These are phyloP conservation scores for Clarias pachynema DNA, from an alignment of 2,797 vertebrate genomes.

Conservation along the genomic window DNA sequence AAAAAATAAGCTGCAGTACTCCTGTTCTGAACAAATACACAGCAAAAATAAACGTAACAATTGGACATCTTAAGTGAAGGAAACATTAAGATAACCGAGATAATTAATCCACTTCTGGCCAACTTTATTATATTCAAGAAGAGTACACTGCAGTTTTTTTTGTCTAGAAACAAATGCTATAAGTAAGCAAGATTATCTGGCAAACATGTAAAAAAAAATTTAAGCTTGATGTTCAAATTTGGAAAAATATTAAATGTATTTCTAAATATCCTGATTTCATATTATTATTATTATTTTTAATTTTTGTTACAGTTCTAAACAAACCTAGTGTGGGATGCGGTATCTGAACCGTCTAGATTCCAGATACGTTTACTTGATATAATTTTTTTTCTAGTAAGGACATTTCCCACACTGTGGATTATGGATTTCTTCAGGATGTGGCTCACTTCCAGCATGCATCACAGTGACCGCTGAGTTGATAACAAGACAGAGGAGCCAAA, in stretches of 20 bases:
- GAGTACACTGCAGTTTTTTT: background rate
- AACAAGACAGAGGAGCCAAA: background rate
- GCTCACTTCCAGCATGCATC: background rate
- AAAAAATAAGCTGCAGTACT: background rate
- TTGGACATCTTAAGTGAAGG: background rate
- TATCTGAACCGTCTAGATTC: background rate
- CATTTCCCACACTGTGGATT: background rate
- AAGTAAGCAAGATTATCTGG: background rate
- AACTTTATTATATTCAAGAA: background rate
- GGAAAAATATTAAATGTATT: no score
- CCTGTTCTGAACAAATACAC: background rate
- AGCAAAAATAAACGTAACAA: background rate
- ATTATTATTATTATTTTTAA: no score
- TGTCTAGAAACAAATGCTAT: background rate
- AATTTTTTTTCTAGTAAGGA: background rate
- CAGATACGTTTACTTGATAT: background rate
- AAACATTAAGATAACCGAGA: background rate
- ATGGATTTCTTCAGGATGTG: slow-evolving; percentile 4
- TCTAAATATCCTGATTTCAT: no score
- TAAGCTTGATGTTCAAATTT: background rate
- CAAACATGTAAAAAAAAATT: background rate
- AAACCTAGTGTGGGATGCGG: no score
- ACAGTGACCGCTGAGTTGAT: background rate
- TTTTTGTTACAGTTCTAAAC: no score
- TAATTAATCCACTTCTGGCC: background rate